phyloP scores from a whole-genome alignment of 2,797 vertebrate genomes.

The Urophycis tenuis region DNA sequence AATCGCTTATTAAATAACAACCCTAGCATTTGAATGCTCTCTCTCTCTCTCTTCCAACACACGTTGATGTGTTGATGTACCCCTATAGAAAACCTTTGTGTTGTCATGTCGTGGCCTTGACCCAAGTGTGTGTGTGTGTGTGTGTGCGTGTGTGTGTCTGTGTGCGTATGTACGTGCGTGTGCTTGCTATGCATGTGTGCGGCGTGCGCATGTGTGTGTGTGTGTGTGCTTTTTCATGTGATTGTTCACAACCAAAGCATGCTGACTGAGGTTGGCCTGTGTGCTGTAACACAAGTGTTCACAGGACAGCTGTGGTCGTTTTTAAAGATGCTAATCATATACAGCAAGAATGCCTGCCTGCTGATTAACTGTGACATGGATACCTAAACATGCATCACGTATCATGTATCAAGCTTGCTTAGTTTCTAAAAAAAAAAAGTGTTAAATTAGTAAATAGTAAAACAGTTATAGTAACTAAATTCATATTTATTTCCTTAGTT shows the following conservation, averaged over 20 bases:
- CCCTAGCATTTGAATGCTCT: background rate
- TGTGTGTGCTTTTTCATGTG: background rate
- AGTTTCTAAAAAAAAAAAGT: no score
- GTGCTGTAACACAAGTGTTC: background rate
- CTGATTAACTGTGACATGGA: background rate
- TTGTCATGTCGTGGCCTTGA: background rate
- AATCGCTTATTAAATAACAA: background rate
- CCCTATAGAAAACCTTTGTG: background rate
- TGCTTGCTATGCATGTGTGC: background rate
- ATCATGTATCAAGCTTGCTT: no score
- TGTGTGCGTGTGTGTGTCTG: background rate
- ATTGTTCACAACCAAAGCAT: background rate
- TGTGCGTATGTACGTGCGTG: no score
- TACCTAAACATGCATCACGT: no score
- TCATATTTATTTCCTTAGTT: background rate
- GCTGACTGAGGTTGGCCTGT: background rate
- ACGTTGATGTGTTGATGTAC: no score
- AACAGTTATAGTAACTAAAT: background rate
- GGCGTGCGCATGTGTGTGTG: no score
- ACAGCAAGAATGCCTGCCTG: background rate
- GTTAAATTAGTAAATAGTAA: background rate
- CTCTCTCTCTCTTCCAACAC: background rate
- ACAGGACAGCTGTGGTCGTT: background rate
- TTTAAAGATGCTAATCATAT: background rate
- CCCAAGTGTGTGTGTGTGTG: background rate